Evolutionary conservation across 1,140 invertebrate genomes (phyloP), one percentile per base, ranked within the genome.

Genomic region (Cydia strobilella): DNA sequence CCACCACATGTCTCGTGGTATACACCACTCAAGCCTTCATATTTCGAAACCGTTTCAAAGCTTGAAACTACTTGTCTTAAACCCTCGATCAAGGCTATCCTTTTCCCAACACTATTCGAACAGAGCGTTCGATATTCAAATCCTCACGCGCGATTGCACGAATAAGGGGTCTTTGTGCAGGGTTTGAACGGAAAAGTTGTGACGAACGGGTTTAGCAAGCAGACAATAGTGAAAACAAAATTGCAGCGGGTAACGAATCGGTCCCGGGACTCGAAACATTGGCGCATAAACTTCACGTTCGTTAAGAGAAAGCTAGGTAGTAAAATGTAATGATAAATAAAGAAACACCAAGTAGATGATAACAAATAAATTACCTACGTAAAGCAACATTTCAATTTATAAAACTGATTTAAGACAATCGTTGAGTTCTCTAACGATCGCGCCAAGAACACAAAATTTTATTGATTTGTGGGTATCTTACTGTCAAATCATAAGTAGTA

Each of bases 111-210:
- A 59, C 54, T 59, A 59, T 59, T 59, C 31, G 23, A 15, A 39
- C 27, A 4, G 9, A 69, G 2, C 13, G 65, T 69, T 69, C 65
- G 65, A 69, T 69, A 69, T 69, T 69, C 65, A 69, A 69, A 69
- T 69, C 65, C 65, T 35, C 27, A 69, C 65, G 65, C 65, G 65
- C 65, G 27, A 69, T 69, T 69, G 65, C 27, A 69, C 65, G 31
- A 69, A 39, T 35, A 69, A 69, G 65, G 31, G 54, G 54, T 59
- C 54, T 59, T 59, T 59, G 54, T 59, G 54, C n/a, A 7, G 20
- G 18, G 20, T 59, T 59, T 23, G 18, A 59, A 59, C 54, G 54
- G 20, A 59, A 59, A 59, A 59, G 54, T 59, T 59, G 18, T 59
- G 54, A 59, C 54, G 54, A 59, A 59, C 54, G 54, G 51, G 54